phyloP scores from a whole-genome alignment of 2,797 vertebrate genomes.

The Babyrousa celebensis region DNA sequence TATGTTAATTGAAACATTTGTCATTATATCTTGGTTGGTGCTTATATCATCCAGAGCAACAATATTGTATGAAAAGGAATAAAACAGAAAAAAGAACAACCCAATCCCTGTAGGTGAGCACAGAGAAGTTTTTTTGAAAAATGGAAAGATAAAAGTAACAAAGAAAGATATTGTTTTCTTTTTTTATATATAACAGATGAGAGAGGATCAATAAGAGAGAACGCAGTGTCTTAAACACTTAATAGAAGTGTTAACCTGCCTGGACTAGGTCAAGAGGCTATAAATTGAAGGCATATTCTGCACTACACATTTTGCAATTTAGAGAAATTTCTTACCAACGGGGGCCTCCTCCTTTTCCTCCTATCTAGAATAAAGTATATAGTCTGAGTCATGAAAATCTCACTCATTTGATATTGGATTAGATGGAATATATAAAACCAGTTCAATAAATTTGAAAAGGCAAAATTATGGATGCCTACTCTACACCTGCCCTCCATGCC shows the following conservation, averaged over 20 bases:
- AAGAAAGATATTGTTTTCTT: neutral
- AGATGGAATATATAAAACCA: neutral
- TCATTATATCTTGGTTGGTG: neutral
- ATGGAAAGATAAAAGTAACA: neutral
- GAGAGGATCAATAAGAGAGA: neutral
- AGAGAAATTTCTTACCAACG: neutral
- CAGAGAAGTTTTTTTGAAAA: neutral
- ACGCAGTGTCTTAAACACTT: neutral
- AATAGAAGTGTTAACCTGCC: neutral
- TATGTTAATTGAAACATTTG: neutral
- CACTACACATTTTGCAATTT: neutral
- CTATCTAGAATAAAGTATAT: slow-evolving; percentile 11
- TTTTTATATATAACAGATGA: slow-evolving; percentile 6
- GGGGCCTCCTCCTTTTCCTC: neutral
- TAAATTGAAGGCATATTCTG: neutral
- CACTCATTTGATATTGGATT: neutral
- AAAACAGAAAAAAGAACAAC: neutral
- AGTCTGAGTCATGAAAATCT: neutral
- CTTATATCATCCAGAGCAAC: neutral
- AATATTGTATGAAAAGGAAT: neutral
- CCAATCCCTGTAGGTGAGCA: neutral
- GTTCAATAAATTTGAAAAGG: neutral
- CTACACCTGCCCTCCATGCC: rapidly evolving
- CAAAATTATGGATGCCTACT: neutral
- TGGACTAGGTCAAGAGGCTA: neutral